Evolutionary conservation across 2,113 vertebrate species (phyloP), one percentile per base, ranked within the genome.

Genomic region (Chloropsis hardwickii): DNA sequence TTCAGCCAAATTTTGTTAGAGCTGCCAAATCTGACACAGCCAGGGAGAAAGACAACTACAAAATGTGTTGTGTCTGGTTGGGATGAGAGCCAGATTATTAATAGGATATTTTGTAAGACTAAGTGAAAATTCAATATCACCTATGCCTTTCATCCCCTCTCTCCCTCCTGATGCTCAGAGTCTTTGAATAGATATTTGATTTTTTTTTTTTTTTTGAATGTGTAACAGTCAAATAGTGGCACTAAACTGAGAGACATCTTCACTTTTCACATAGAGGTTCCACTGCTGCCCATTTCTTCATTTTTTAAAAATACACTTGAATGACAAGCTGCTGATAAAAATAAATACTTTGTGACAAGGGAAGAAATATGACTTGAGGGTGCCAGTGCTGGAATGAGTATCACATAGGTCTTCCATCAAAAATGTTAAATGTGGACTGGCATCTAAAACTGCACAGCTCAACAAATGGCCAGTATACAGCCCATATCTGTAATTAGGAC

Each of bases 341-440:
- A 96, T 94, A 98, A 98, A 98, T 98, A 90, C 94, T 96, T 96
- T 95, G 90, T 98, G 98, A 98, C 98, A 98, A 93, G 92, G 78
- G 66, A 97, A 96, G 94, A 96, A 97, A 97, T 95, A 95, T 96
- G 90, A 97, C 94, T 95, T 53, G 51, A 96, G 95, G 94, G 86
- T 96, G 80, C 95, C 69, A 35, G 11, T 72, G 86, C 58, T 88
- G 86, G 82, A 95, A 95, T 96, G 82, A 97, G 92, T 95, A 97
- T 95, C 73, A 51, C 72, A 81, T 62, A 96, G 66, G 82, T 73
- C 90, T 96, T 98, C 93, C 79, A 94, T 96, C 86, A 96, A 31
- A 67, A 45, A 51, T 90, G 45, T 77, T 94, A 95, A 96, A 98
- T 92, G 85, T 50, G 74, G 96, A 97, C 94, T 94, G 96, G 71